Conservation (phyloP, 1,140 invertebrate genomes). For the Stratiolaelaps scimitus region DNA sequence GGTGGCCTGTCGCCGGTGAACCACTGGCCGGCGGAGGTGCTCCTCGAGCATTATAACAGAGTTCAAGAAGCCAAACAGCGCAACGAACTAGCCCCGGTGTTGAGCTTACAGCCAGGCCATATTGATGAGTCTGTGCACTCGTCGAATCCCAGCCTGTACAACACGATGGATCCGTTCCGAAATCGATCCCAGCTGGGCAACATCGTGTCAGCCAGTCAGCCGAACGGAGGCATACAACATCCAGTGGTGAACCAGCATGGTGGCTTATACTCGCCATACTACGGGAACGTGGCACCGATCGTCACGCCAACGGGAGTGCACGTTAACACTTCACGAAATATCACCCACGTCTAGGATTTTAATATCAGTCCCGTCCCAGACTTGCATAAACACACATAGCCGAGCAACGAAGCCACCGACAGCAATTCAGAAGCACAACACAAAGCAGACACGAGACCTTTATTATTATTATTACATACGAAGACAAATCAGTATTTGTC, state of each 20-base stretch:
- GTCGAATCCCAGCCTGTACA: slow-evolving; percentile 24
- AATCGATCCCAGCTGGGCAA: not conserved
- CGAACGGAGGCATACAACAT: not conserved
- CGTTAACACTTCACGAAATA: slow-evolving; percentile 14
- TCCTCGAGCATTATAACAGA: slow-evolving; percentile 35
- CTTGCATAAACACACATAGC: no score
- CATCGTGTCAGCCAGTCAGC: no score
- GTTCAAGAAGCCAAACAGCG: slow-evolving; percentile 34
- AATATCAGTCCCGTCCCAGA: no score
- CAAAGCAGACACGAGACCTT: no score
- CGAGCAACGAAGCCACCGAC: no score
- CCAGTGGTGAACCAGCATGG: slow-evolving; percentile 6
- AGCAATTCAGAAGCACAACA: no score
- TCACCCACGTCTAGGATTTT: slow-evolving; percentile 16
- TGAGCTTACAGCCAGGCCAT: slow-evolving; percentile 6
- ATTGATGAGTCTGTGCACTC: slow-evolving; percentile 10
- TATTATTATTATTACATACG: no score
- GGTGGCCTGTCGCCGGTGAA: slow-evolving; percentile 32
- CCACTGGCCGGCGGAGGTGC: slow-evolving; percentile 35
- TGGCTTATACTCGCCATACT: slow-evolving; percentile 1
- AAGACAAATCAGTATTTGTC: no score
- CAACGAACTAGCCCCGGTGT: slow-evolving; percentile 53
- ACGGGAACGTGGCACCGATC: not conserved
- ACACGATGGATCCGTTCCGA: slow-evolving; percentile 16
- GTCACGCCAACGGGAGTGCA: slow-evolving; percentile 19